Evolutionary conservation across 2,797 vertebrate genomes (phyloP).

Genomic region (Cossypha dichroa): DNA sequence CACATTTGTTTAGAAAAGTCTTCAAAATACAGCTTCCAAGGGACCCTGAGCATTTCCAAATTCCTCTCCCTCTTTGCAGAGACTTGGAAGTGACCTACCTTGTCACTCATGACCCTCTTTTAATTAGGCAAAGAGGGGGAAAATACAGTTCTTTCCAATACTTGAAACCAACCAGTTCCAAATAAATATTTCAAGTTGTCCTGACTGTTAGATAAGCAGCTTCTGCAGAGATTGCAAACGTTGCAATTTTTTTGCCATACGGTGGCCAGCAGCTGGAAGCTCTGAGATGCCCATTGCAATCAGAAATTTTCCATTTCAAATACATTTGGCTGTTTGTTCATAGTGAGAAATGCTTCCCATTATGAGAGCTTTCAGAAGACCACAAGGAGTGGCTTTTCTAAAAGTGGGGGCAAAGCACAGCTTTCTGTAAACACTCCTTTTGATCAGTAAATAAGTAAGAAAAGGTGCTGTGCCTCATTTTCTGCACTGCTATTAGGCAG

Average conservation of each 20-base stretch:
- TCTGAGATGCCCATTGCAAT: not conserved
- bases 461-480: not conserved
- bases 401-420: not conserved
- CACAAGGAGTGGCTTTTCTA: not conserved
- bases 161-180: not conserved
- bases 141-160: not conserved
- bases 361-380: not conserved
- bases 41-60: not conserved
- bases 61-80: not conserved
- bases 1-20: not conserved
- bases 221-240: not conserved
- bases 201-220: conserved; percentile 12
- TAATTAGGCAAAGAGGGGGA: not conserved
- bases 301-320: conserved; percentile 20
- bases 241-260: not conserved
- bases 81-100: not conserved
- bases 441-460: not conserved
- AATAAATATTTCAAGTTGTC: conserved; percentile 13
- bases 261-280: not conserved
- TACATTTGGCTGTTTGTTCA: not conserved
- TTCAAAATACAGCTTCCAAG: not conserved
- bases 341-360: not conserved
- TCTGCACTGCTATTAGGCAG: not conserved
- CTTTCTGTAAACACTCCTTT: conserved; percentile 24
- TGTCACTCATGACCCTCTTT: not conserved